phyloP scores from a whole-genome alignment of 2,113 vertebrate species.

The Scophthalmus maximus region DNA sequence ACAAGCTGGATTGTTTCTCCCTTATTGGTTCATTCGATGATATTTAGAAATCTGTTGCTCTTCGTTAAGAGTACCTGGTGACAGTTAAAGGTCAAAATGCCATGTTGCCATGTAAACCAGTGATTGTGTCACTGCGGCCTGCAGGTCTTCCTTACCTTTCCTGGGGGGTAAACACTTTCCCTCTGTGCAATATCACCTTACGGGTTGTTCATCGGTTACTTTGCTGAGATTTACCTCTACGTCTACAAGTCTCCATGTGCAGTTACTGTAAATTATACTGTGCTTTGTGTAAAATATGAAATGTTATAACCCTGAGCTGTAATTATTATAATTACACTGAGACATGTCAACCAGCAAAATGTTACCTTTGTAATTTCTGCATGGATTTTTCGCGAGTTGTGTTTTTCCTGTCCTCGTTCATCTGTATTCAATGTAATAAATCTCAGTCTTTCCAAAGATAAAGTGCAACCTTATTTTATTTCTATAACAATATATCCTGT shows the following conservation, averaged over 20 bases:
- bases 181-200: constrained; percentile 2
- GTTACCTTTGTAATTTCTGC: constrained; percentile 6
- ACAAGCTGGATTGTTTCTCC: constrained; percentile 7
- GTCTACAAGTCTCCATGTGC: not conserved
- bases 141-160: not conserved
- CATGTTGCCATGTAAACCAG: constrained; percentile 36
- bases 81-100: constrained; percentile 46
- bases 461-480: no score
- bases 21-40: constrained; percentile 42
- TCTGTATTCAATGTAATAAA: constrained; percentile 27
- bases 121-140: constrained; percentile 23
- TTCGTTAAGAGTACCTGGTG: constrained; percentile 53
- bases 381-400: constrained; percentile 9
- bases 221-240: not conserved
- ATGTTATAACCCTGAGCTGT: constrained; percentile 19
- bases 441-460: not conserved
- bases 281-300: constrained; percentile 23
- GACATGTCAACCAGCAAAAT: constrained; percentile 8
- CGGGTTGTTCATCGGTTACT: not conserved
- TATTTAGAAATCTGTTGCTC: constrained; percentile 40
- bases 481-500: not conserved
- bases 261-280: constrained; percentile 1
- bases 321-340: not conserved
- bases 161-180: constrained; percentile 15
- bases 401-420: constrained; percentile 1